Evolutionary conservation across 2,113 vertebrate species (phyloP), one percentile per base, ranked within the genome.

Genomic region (Morone saxatilis): DNA sequence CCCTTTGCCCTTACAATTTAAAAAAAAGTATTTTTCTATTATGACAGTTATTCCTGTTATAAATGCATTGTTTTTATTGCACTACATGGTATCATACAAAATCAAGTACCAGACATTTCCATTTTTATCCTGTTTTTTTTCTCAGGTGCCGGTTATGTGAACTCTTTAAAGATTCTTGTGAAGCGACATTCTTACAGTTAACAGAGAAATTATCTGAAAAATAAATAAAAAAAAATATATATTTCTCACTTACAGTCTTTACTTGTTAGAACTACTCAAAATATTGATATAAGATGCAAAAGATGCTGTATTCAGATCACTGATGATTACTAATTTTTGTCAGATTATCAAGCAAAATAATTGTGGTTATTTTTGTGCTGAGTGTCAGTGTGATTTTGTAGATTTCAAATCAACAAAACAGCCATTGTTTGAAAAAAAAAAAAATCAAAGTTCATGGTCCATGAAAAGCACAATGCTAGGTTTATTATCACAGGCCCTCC

Each of bases 401-500:
- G 20, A 38, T 6, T 14, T 41, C 53, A 20, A 63, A 17, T 22
- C 5, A 77, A 88, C 85, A 85, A 60, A 67, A 72, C 54, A 7
- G 19, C 38, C 8, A 38, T 48, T 80, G 54, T 83, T 67, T 47
- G 4, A 47, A 47, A 47, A 12, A 11, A 3, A 3, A 54, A 66
- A 20, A 38, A 76, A 16, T 71, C 13, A 43, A 48, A 69, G 65
- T 76, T 61, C 25, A 72, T 66, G 17, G 19, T 78, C 65, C 16
- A 48, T 67, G 7, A 51, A 36, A 60, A 72, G 41, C 11, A 79
- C 75, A 88, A 63, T 68, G 41, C 19, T 40, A 6, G 9, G 7
- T 80, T 76, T 75, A 75, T 85, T 56, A 63, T 70, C 17, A 74
- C 51, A 71, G 22, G 11, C 63, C 3, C 9, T 48, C 6, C 59